Conservation (phyloP, 2,113 vertebrate species). For the Cyanoramphus novaezelandiae region DNA sequence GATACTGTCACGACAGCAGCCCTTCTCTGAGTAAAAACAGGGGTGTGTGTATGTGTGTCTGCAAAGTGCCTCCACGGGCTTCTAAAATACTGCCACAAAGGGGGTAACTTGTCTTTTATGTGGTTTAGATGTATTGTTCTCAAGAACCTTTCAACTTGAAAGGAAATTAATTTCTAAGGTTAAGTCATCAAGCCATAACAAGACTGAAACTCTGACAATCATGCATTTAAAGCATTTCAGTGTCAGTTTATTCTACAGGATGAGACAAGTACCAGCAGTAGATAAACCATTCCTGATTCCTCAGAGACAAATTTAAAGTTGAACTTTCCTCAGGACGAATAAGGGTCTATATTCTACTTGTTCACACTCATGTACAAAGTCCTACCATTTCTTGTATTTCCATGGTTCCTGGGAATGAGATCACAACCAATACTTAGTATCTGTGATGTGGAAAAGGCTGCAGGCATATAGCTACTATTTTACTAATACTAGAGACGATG, state of each 20-base stretch:
- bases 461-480: background rate
- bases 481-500: background rate
- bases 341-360: background rate
- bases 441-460: background rate
- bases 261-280: background rate
- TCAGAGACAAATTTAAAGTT: background rate
- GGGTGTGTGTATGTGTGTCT: background rate
- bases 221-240: background rate
- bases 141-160: background rate
- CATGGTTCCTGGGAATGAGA: background rate
- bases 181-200: background rate
- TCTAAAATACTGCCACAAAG: background rate
- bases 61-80: background rate
- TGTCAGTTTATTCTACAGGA: background rate
- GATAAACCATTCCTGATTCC: background rate
- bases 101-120: background rate
- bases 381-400: background rate
- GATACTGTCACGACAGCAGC: background rate
- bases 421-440: background rate
- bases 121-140: background rate
- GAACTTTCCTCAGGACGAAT: background rate
- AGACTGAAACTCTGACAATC: background rate
- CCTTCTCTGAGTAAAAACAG: background rate
- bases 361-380: background rate
- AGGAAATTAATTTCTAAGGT: background rate